Evolutionary conservation across 2,797 vertebrate genomes (phyloP), one percentile per base, ranked within the genome.

Genomic region (Neomorphus geoffroyi): DNA sequence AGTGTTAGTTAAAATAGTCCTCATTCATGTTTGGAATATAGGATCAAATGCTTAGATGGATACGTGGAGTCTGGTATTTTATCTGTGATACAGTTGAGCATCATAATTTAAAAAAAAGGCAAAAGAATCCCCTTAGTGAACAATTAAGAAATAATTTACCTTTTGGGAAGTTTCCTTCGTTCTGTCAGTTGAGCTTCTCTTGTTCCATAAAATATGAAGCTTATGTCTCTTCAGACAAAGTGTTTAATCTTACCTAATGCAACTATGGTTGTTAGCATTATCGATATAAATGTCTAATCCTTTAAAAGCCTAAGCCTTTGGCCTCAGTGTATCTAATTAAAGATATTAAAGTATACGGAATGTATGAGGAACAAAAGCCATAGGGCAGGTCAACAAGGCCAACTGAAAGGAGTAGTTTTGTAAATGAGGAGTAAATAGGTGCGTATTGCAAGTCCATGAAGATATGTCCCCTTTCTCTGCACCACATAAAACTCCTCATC

Each of bases 281-380:
- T 78, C 79, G 85, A 2, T 82, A 9, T 78, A 90, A 89, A 66
- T 69, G 57, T 86, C 54, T 91, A 93, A 95, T 92, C 81, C 51
- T 93, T 92, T 86, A 94, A 93, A 95, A 94, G 85, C 60, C 35
- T 86, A 65, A 65, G n/a, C 30, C 61, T 73, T 93, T 85, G n/a
- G 57, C 79, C 66, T 86, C 46, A 79, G 28, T 70, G 62, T 89
- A 74, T 91, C 75, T 92, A 81, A 96, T 94, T 92, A 96, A 95
- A 83, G 69, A 61, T 88, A 95, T 86, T 88, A 43, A 69, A 73
- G 65, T 69, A 45, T 77, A 86, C 46, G 91, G 57, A 87, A 71
- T 60, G 43, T 58, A 75, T 51, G 41, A 81, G 58, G 85, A 92
- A 54, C 80, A 37, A 80, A 96, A 94, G 43, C 51, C 89, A 86